Base-by-base conservation (phyloP, 2,888 invertebrate species). In the Copidosoma aretas region DNA sequence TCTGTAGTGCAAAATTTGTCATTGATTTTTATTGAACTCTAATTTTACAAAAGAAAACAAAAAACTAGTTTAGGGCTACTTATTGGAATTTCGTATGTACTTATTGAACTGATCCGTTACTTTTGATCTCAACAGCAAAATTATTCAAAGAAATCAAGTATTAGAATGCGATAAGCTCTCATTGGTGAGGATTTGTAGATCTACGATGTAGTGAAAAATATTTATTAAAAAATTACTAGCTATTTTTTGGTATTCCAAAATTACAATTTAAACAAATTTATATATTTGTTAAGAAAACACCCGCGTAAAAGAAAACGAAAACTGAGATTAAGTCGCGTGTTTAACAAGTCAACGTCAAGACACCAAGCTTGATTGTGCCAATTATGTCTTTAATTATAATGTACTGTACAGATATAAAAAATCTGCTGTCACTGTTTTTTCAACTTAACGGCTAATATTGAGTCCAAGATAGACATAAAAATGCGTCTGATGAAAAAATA, bases 241-340 rank as follows among this genome's bases (percentile, higher is more conserved):
- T 70, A 70, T 70, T 70, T 70, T 70, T 64, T 56, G 64, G 39
- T 39, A 49, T 49, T 62, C 46, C 54, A 64, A 58, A n/a, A 57
- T 53, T 49, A 63, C 62, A 43, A 19, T 52, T 46, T 63, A 70
- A 51, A 64, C 41, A 70, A 66, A 60, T 63, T 62, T 70, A 70
- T 70, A 70, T 70, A 70, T 70, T 70, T 70, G 60, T 64, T 64
- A 64, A 70, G n/a, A 49, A 57, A 60, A 43, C 15, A 65, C 60
- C 46, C 58, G 49, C 53, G 17, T 59, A 62, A 32, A 32, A 32
- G n/a, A n/a, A n/a, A n/a, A 32, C 15, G 49, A 64, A 3, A 65
- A 59, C 24, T 58, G 17, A 22, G 39, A 14, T 54, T 59, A 32
- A 61, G 14, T 17, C 58, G 21, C 4, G 25, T 41, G 24, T 25